A percentile compares a stretch with the other conserved stretches of the same genome.
Evolutionary conservation across 1,140 invertebrate genomes (phyloP).

Genomic region (Cydia fagiglandana): DNA sequence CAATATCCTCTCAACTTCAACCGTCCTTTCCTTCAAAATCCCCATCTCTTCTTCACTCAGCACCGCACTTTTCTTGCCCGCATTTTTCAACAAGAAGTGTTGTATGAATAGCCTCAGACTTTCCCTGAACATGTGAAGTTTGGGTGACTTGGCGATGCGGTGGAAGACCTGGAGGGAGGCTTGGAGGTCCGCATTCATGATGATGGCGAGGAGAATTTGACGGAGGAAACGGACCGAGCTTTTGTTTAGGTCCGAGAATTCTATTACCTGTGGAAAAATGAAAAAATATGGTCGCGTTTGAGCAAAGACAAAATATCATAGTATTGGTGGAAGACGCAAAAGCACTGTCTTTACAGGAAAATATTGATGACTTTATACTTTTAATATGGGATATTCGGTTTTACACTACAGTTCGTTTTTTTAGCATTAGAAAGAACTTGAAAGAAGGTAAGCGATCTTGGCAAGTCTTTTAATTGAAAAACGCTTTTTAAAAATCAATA

Average conservation of each 20-base stretch:
- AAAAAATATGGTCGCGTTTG: neutral
- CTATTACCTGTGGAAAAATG: conserved; percentile 82
- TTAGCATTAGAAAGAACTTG: too few relatives aligned
- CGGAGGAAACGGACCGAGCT: conserved; percentile 84
- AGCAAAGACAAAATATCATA: too few relatives aligned
- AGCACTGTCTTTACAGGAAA: too few relatives aligned
- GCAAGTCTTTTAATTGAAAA: too few relatives aligned
- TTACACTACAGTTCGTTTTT: too few relatives aligned
- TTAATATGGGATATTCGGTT: too few relatives aligned
- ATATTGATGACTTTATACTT: too few relatives aligned
- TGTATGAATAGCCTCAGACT: conserved; percentile 88
- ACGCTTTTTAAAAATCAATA: too few relatives aligned
- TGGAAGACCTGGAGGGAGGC: conserved; percentile 83
- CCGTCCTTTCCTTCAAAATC: conserved; percentile 77
- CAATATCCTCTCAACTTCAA: conserved; percentile 81
- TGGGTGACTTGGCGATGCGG: conserved; percentile 82
- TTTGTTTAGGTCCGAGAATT: conserved; percentile 89
- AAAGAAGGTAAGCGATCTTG: too few relatives aligned
- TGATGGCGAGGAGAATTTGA: conserved; percentile 84
- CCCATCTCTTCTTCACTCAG: conserved; percentile 76
- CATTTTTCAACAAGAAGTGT: conserved; percentile 87
- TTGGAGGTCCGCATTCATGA: conserved; percentile 82
- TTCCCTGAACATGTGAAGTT: conserved; percentile 87
- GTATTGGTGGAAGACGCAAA: too few relatives aligned
- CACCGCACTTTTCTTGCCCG: conserved; percentile 72